phyloP scores from a whole-genome alignment of 53 echinoderm and acorn worm species.

The Holothuria scabra region DNA sequence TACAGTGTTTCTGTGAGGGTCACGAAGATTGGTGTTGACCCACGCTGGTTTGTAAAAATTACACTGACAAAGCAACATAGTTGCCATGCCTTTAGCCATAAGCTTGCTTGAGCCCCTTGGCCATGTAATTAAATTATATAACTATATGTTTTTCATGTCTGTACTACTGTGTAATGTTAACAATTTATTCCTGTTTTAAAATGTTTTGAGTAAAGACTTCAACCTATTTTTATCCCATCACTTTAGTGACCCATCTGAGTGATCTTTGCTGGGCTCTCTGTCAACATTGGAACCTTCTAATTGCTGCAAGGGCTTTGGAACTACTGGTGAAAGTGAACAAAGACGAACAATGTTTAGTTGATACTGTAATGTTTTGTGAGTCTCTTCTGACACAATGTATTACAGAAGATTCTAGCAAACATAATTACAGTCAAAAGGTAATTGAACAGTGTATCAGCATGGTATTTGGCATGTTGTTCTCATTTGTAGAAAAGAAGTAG shows the following conservation, averaged over 20 bases:
- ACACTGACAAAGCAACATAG: no score
- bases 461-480: no score
- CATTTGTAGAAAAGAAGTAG: no score
- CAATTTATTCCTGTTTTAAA: background rate
- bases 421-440: conserved; percentile 65
- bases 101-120: no score
- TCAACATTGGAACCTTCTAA: conserved; percentile 41
- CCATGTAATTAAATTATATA: no score
- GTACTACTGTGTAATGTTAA: background rate
- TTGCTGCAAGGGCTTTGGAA: conserved; percentile 43
- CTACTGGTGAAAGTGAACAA: conserved; percentile 27
- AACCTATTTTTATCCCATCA: background rate
- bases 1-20: no score
- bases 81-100: no score
- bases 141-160: no score
- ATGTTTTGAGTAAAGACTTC: background rate
- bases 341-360: background rate
- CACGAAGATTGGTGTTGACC: no score
- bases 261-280: conserved; percentile 30
- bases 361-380: conserved; percentile 5
- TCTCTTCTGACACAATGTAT: conserved; percentile 40
- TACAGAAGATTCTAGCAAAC: conserved; percentile 5
- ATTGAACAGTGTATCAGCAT: no score
- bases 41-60: no score
- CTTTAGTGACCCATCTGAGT: conserved; percentile 7